Percentiles rank a stretch among this genome's conserved stretches.
phyloP scores from a whole-genome alignment of 2,797 vertebrate species.

The Intellagama lesueurii region DNA sequence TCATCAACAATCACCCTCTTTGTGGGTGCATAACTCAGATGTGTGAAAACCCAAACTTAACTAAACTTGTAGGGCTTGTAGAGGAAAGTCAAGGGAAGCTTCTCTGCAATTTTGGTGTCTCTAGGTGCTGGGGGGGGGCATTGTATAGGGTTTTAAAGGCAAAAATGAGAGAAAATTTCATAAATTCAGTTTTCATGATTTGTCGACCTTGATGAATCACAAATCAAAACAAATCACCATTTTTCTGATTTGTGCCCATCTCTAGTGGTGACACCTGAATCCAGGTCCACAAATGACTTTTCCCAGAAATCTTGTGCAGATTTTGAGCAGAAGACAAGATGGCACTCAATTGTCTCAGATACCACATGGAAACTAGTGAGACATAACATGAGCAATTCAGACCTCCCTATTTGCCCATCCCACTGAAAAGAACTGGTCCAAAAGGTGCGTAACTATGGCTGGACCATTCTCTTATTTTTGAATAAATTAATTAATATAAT shows the following conservation, averaged over 20 bases:
- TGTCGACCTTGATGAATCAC: no score
- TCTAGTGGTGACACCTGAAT: neutral
- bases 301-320: neutral
- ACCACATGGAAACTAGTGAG: neutral
- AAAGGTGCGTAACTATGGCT: neutral
- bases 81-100: no score
- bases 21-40: no score
- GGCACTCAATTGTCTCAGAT: neutral
- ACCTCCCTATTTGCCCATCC: neutral
- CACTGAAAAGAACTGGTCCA: neutral
- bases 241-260: no score
- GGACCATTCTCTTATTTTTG: neutral
- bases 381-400: neutral
- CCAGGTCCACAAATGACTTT: no score
- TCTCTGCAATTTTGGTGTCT: no score
- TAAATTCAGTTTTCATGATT: neutral
- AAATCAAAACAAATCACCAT: no score
- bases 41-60: no score
- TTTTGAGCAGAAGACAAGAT: neutral
- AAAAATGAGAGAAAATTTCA: neutral
- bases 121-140: no score
- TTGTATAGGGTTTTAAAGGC: no score
- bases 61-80: no score
- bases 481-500: constrained; percentile 25
- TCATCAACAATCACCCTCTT: no score